phyloP scores from a whole-genome alignment of 1,140 invertebrate species.

The Magallana angulata region DNA sequence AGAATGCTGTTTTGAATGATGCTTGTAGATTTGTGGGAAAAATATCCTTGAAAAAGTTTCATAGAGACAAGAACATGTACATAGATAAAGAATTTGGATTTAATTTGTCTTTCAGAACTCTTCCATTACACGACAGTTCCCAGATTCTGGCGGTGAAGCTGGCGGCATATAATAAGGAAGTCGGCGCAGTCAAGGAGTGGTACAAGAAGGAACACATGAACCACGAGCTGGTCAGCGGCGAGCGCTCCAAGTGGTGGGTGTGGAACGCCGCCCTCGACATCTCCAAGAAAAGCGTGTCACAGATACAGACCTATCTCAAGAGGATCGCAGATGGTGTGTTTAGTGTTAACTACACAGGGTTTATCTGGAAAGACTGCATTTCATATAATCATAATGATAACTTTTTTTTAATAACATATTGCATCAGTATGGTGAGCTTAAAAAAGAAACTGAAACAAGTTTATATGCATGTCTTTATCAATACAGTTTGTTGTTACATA shows the following conservation, averaged over 20 bases:
- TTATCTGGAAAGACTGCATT: no score
- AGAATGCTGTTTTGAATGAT: no score
- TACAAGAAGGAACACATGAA: slow-evolving; percentile 78
- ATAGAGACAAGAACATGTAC: no score
- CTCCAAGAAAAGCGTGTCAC: slow-evolving; percentile 66
- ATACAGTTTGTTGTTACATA: no score
- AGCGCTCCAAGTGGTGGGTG: slow-evolving; percentile 78
- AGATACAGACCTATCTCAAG: slow-evolving; percentile 78
- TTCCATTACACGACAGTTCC: slow-evolving; percentile 76
- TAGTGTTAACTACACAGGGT: slow-evolving; percentile 31
- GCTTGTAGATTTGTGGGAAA: no score
- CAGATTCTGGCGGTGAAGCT: slow-evolving; percentile 77
- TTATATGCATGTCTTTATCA: no score
- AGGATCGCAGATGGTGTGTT: slow-evolving; percentile 72
- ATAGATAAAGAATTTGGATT: no score
- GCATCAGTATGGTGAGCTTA: no score
- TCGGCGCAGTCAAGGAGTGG: slow-evolving; percentile 72
- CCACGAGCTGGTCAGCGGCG: slow-evolving; percentile 68
- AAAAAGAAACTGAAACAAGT: no score
- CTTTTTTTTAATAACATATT: no score
- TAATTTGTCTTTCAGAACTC: slow-evolving; percentile 59
- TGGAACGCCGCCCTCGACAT: slow-evolving; percentile 73
- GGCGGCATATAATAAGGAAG: slow-evolving; percentile 70
- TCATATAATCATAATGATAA: no score
- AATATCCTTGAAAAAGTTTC: no score